Evolutionary conservation across 2,797 vertebrate species (phyloP), one percentile per base, ranked within the genome.

Genomic region (Perdix hodgsoniae): DNA sequence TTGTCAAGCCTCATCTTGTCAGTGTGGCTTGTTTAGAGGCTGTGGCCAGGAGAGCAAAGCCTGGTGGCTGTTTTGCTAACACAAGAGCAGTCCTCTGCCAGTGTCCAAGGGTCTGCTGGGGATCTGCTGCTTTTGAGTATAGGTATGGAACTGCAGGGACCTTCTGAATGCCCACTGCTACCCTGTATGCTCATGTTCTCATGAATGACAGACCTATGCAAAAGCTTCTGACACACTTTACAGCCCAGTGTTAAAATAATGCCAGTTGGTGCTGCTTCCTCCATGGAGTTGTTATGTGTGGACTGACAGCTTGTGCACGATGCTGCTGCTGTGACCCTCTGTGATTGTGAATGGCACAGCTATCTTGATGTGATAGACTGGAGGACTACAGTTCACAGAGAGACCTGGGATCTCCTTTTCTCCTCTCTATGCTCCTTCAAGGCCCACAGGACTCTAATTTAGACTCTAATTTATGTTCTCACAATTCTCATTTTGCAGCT

Each of bases 161-260:
- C 65, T 52, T 67, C 44, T 71, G 57, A 61, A 47, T 74, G 52
- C n/a, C 26, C 24, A 78, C 7, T 44, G 5, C 37, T 79, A 31
- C 31, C 56, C 31, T n/a, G 44, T 37, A 31, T 0, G 0, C 40
- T 83, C 70, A 15, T 82, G 54, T 11, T 29, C 15, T 90, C 27
- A 1, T n/a, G 37, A 91, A 56, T 57, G 74, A 59, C 27, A 19
- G 45, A 91, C 40, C 22, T 18, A 11, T 11, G 35, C 33, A 75
- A 77, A 93, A 79, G 59, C 54, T 54, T 88, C 65, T 83, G 80
- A 65, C 76, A 85, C 40, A 33, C 37, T 86, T 90, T 77, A 59
- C 31, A 81, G 66, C 61, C 63, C 88, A 45, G 45, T 77, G 40
- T 91, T 64, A 67, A 66, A 57, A 61, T 77, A 67, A 87, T 40